Evolutionary conservation across 2,888 invertebrate species (phyloP).

Genomic region (Drosophila ezoana): DNA sequence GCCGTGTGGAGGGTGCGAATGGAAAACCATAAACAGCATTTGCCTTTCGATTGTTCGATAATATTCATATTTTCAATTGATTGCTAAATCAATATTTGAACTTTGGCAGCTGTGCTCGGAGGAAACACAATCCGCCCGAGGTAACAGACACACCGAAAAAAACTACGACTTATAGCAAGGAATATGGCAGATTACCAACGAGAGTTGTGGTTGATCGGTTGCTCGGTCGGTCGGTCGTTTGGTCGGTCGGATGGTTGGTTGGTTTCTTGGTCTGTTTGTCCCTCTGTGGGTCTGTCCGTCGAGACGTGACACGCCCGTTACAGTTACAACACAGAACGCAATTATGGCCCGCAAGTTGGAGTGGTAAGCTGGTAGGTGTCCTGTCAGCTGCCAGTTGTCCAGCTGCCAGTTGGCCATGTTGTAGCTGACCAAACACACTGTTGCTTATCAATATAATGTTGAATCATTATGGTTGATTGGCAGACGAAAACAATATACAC

Average conservation of each 20-base stretch:
- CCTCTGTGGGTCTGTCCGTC: not conserved
- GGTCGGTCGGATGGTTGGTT: not conserved
- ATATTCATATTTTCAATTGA: conserved; percentile 59
- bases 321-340: conserved; percentile 61
- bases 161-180: conserved; percentile 3
- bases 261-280: not conserved
- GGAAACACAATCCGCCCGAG: conserved; percentile 22
- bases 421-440: conserved; percentile 35
- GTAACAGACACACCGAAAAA: conserved; percentile 14
- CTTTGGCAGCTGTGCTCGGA: conserved; percentile 53
- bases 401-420: conserved; percentile 51
- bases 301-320: conserved; percentile 49
- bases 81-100: conserved; percentile 74
- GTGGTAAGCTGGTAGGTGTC: conserved; percentile 12
- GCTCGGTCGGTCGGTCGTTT: conserved; percentile 4
- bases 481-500: conserved; percentile 49
- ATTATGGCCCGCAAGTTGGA: conserved; percentile 48
- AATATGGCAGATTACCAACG: conserved; percentile 22
- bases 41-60: conserved; percentile 44
- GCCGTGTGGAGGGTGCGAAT: conserved; percentile 2
- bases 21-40: conserved; percentile 35
- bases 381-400: conserved; percentile 39
- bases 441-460: conserved; percentile 63
- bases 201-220: conserved; percentile 30
- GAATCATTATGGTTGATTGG: conserved; percentile 77